phyloP scores from a whole-genome alignment of 2,113 vertebrate genomes.

The Centropus unirufus region DNA sequence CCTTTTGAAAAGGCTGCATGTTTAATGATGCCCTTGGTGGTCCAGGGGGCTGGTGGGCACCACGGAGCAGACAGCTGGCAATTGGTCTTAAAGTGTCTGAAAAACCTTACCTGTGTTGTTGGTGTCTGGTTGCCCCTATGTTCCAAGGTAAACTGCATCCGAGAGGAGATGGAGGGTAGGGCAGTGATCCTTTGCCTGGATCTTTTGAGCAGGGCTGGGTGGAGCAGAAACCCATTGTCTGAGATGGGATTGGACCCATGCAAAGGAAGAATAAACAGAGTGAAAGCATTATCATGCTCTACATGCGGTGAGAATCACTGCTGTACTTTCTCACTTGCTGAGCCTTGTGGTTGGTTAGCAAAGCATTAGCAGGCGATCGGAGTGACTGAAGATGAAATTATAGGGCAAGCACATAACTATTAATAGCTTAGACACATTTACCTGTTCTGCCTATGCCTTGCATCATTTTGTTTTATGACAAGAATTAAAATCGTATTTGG shows the following conservation, averaged over 20 bases:
- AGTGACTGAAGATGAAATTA: constrained; percentile 1
- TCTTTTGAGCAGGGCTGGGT: neutral
- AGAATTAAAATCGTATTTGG: neutral
- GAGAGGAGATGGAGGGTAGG: neutral
- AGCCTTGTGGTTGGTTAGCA: neutral
- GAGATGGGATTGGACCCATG: neutral
- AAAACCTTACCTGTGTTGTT: rapidly evolving
- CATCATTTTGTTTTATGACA: neutral
- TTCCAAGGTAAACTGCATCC: rapidly evolving
- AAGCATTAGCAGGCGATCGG: neutral
- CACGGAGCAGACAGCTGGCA: rapidly evolving
- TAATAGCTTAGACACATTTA: neutral
- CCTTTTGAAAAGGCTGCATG: neutral
- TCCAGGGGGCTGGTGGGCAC: neutral
- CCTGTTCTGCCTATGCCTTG: neutral
- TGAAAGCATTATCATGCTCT: neutral
- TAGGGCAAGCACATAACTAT: neutral
- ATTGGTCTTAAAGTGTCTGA: neutral
- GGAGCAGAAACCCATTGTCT: neutral
- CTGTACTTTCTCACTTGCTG: neutral
- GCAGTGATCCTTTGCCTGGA: neutral
- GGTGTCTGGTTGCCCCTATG: rapidly evolving
- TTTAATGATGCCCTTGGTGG: rapidly evolving
- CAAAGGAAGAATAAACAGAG: neutral
- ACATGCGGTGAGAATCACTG: neutral